Evolutionary conservation across 2,888 invertebrate genomes (phyloP).

Genomic region (Metellina segmentata): DNA sequence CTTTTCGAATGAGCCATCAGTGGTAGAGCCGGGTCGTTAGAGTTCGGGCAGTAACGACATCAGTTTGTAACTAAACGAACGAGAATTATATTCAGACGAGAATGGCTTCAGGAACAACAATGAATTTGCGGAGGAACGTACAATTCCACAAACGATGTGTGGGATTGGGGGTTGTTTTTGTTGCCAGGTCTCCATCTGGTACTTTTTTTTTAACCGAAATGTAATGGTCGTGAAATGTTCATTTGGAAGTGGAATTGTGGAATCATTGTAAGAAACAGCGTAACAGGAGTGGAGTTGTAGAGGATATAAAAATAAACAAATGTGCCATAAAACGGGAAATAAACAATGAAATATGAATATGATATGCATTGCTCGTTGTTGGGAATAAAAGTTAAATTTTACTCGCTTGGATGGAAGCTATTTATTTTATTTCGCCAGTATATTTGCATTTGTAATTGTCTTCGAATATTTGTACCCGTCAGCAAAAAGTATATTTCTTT

Average conservation of each 20-base stretch:
- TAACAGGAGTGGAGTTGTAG: not conserved
- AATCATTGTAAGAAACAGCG: not conserved
- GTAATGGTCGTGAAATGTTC: not conserved
- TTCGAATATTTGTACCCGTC: no score
- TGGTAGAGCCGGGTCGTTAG: constrained; percentile 27
- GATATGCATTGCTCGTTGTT: not conserved
- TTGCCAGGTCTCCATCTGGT: not conserved
- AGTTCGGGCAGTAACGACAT: constrained; percentile 28
- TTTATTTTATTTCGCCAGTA: no score
- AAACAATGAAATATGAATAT: not conserved
- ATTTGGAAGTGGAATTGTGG: not conserved
- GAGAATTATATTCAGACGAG: constrained; percentile 25
- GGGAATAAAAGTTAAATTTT: not conserved
- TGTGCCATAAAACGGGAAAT: not conserved
- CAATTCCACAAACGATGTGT: not conserved
- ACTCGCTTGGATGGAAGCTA: no score
- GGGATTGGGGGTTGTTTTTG: not conserved
- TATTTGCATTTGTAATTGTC: no score
- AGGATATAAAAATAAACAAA: not conserved
- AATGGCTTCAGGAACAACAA: constrained; percentile 14
- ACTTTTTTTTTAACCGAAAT: not conserved
- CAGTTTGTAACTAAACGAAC: constrained; percentile 45
- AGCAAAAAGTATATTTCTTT: no score
- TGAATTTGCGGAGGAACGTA: not conserved
- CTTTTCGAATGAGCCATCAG: constrained; percentile 37